Conservation (phyloP, 1,140 invertebrate species). For the Drosophila mauritiana region DNA sequence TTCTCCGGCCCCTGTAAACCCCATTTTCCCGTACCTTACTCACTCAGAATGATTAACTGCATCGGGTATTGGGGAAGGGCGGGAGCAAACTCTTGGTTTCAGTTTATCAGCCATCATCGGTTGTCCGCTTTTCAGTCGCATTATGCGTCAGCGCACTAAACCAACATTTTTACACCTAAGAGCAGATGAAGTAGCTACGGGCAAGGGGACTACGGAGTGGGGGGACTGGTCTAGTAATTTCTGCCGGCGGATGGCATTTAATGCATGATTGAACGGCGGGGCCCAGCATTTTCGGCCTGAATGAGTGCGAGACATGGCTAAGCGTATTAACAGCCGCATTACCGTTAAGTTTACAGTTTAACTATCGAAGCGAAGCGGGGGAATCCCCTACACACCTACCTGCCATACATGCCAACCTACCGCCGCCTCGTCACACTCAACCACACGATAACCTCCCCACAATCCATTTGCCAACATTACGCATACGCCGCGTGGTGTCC, state of each 20-base stretch:
- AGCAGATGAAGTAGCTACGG: conserved; percentile 35
- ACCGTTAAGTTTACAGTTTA: conserved; percentile 64
- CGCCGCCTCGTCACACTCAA: neutral
- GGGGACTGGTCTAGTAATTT: conserved; percentile 1
- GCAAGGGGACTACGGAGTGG: conserved; percentile 1
- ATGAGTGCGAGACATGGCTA: conserved; percentile 61
- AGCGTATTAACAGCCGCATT: conserved; percentile 60
- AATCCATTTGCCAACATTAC: conserved; percentile 66
- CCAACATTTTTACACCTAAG: conserved; percentile 81
- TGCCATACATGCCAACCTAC: no score
- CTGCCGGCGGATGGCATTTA: conserved; percentile 55
- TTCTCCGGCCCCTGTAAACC: conserved; percentile 5
- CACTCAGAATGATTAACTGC: conserved; percentile 26
- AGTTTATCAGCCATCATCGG: conserved; percentile 65
- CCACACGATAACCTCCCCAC: conserved; percentile 22
- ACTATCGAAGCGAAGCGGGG: conserved; percentile 43
- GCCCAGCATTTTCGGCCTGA: conserved; percentile 62
- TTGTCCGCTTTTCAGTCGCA: conserved; percentile 48
- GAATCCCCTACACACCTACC: neutral
- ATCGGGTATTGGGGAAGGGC: neutral
- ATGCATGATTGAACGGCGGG: conserved; percentile 60
- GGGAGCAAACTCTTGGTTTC: conserved; percentile 10
- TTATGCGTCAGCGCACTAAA: conserved; percentile 79
- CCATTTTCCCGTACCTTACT: conserved; percentile 7
- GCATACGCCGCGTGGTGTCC: conserved; percentile 59